Evolutionary conservation across 2,888 invertebrate genomes (phyloP).

Genomic region (Clunio marinus): DNA sequence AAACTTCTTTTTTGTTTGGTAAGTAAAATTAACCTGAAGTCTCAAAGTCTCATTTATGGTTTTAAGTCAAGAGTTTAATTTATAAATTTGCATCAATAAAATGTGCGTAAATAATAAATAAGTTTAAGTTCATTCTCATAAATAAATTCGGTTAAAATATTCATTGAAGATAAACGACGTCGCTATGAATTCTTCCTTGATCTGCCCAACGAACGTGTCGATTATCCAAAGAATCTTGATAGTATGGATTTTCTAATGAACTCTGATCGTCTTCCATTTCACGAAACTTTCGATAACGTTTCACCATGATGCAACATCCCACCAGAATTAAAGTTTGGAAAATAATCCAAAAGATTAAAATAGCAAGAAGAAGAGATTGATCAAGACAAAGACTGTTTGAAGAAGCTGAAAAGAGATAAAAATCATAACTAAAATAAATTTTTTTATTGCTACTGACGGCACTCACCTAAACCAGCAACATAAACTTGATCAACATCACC

Average conservation of each 20-base stretch:
- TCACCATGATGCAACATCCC: slow-evolving; percentile 55
- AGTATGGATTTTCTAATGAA: slow-evolving; percentile 53
- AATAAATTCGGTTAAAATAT: background rate
- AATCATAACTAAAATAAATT: background rate
- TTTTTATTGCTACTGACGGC: slow-evolving; percentile 32
- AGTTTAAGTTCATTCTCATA: background rate
- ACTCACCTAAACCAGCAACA: slow-evolving; percentile 56
- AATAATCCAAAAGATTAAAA: slow-evolving; percentile 59
- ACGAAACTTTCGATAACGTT: slow-evolving; percentile 55
- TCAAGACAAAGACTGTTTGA: slow-evolving; percentile 58
- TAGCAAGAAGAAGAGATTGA: slow-evolving; percentile 61
- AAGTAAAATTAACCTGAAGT: too few species aligned
- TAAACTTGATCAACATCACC: slow-evolving; percentile 58
- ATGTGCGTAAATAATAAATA: too few species aligned
- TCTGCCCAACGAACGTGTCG: slow-evolving; percentile 70
- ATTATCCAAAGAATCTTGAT: slow-evolving; percentile 55
- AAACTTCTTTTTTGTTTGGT: too few species aligned
- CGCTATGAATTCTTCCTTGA: slow-evolving; percentile 45
- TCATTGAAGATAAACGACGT: background rate
- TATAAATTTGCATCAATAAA: too few species aligned
- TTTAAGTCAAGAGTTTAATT: too few species aligned
- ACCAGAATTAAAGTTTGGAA: slow-evolving; percentile 57
- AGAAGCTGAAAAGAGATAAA: slow-evolving; percentile 27
- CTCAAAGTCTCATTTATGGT: too few species aligned
- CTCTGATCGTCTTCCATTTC: slow-evolving; percentile 52